Conservation (phyloP, 2,888 invertebrate genomes). For the Coleophora deauratella region DNA sequence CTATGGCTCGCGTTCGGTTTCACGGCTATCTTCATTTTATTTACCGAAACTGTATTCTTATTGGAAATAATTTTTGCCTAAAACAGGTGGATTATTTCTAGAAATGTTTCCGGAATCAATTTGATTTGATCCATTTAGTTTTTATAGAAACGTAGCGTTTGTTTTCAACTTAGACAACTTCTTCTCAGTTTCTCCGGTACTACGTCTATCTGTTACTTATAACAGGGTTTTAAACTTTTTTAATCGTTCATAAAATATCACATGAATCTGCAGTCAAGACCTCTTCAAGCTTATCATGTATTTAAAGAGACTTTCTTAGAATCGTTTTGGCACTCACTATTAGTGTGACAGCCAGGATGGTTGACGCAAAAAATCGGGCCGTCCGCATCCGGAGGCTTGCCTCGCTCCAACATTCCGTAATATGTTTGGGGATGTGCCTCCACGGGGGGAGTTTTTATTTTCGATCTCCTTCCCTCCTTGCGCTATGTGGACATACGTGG, state of each 20-base stretch:
- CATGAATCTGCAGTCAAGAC: no score
- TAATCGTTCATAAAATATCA: no score
- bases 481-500: slow-evolving; percentile 56
- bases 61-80: slow-evolving; percentile 8
- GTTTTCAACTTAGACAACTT: no score
- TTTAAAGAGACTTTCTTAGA: no score
- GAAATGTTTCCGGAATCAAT: slow-evolving; percentile 17
- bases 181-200: no score
- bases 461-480: slow-evolving; percentile 52
- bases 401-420: slow-evolving; percentile 51
- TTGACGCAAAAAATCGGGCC: slow-evolving; percentile 50
- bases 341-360: slow-evolving; percentile 20
- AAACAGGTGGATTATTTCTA: slow-evolving; percentile 3
- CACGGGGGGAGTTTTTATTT: slow-evolving; percentile 57
- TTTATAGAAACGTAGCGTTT: no score
- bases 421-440: slow-evolving; percentile 60
- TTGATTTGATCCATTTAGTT: no score
- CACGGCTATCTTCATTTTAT: slow-evolving; percentile 60
- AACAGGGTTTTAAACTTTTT: no score
- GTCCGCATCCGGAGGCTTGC: slow-evolving; percentile 40
- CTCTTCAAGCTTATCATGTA: no score
- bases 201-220: no score
- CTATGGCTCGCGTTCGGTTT: slow-evolving; percentile 49
- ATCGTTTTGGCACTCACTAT: no score
- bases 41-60: slow-evolving; percentile 32